Base-by-base conservation (phyloP, 2,113 vertebrate genomes). In the Nerophis lumbriciformis region DNA sequence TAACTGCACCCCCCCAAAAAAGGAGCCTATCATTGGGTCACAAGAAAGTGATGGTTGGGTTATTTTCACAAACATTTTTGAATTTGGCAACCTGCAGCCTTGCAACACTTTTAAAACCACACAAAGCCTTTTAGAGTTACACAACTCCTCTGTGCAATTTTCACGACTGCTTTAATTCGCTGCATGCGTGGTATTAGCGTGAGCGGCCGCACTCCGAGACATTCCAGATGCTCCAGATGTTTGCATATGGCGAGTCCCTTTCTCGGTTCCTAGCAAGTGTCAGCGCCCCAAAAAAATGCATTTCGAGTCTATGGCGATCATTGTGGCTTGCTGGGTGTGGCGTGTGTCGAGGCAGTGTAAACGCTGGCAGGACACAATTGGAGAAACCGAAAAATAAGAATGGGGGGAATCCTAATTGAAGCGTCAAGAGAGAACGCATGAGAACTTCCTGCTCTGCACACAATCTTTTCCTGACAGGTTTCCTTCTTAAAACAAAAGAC, bases 401-500 rank as follows among this genome's bases (percentile, higher is more conserved):
- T 56, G 74, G 71, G 74, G 71, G 65, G 60, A 76, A 67, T 82
- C 71, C 67, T 72, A 68, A 74, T 76, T 71, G 72, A 54, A 62
- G 75, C 56, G 63, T 55, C 90, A 80, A 91, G 89, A 84, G 63
- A 85, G 81, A 78, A 82, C 78, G 87, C 87, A 88, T 90, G 91
- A 85, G 87, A 92, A 91, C 86, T 96, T 98, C 94, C 96, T 95
- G 94, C 88, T 90, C 90, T 88, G 28, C 28, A 90, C 90, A 82
- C 90, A 91, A 94, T 93, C 92, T 93, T 91, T 98, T 95, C 94
- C 95, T 94, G 92, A 92, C 94, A 91, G 89, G 91, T 94, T 97
- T 98, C 94, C 94, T 92, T 91, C 94, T 94, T 90, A 82, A 90
- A 95, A 95, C 93, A 96, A 96, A 97, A 90, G 88, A 77, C 84